Base-by-base conservation (phyloP, 2,888 invertebrate genomes). In the Drosophila buzzatii region DNA sequence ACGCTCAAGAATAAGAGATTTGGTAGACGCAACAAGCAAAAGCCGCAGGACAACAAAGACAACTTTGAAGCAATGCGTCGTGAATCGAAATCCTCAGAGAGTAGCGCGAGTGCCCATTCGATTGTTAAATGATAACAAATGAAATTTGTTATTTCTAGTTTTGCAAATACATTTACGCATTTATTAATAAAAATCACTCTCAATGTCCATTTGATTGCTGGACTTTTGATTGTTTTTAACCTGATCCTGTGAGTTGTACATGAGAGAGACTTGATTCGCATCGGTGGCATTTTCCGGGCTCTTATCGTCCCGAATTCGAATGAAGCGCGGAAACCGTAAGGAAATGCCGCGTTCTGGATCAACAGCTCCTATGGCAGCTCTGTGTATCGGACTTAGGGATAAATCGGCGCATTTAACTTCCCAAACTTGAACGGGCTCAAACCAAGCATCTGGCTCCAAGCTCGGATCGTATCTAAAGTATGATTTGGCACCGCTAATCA, bases 401-500 rank as follows among this genome's bases (percentile, higher is more conserved):
- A 99, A 95, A 94, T 99, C 99, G 0, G 99, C 99, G 92, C 98
- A 98, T 92, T 99, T 98, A 63, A 99, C 95, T 94, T 99, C 99
- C 98, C 98, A 99, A 66, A 99, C 98, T 93, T 96, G 95, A 18
- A 95, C 95, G 5, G 98, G 95, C 78, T 96, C 95, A 92, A 99
- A 96, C 98, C 99, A 99, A 90, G 96, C 96, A 94, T 99, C 98
- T 1, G 98, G 97, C 85, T 94, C 94, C 82, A 96, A 95, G 9
- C 95, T 93, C 0, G 93, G 80, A 92, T 98, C 98, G 92, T 94
- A 98, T 53, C 96, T 94, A 90, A 97, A 98, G 91, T 98, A 98
- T 0, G 95, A 95, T 91, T 96, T 96, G 0, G 98, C 96, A 41
- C 94, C 94, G 0, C 95, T 93, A 47, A 98, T 95, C n/a, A 96